Base-by-base conservation (phyloP, 1,140 invertebrate genomes). In the Trypoxylus dichotomus region DNA sequence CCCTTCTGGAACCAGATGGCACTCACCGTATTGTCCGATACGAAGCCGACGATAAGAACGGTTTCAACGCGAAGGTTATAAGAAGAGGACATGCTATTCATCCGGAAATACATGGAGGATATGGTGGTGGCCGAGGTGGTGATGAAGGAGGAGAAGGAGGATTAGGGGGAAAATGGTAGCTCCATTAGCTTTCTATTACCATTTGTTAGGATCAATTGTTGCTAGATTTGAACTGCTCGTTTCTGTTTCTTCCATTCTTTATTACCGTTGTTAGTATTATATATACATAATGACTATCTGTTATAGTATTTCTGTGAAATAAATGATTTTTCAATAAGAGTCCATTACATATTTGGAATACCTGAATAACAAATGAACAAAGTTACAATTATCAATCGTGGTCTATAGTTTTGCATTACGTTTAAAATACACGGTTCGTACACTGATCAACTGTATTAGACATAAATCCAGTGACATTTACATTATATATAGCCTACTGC, bases 21-120 rank as follows among this genome's bases (percentile, higher is more conserved):
- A 89, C 89, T n/a, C 87, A 87, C 78, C 86, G 89, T 37, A 86
- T 89, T 32, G 89, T 90, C 6, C 86, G 88, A 81, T 90, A 91
- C 84, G 88, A 88, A 78, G 88, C 89, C 79, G 87, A 88, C 81
- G 86, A 86, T 77, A 86, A 88, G 76, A 88, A 88, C 82, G 88
- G 88, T 41, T 79, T 79, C 68, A 81, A 81, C 58, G 78, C 78
- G 0, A 58, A 41, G 10, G 78, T 79, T 41, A 25, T 32, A n/a
- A 76, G 75, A 25, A 11, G 41, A 37, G 75, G 75, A 37, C 13
- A 71, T 21, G 32, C 74, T 37, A 13, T 68, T 13, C 54, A 68
- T 25, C 75, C 60, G n/a, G 27, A 25, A 42, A 29, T 24, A 2
- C 25, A 41, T 24, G 54, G 72, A 74, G 72, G 72, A 10, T n/a